Evolutionary conservation across 1,140 invertebrate species (phyloP).

Genomic region (Thaumatotibia leucotreta): DNA sequence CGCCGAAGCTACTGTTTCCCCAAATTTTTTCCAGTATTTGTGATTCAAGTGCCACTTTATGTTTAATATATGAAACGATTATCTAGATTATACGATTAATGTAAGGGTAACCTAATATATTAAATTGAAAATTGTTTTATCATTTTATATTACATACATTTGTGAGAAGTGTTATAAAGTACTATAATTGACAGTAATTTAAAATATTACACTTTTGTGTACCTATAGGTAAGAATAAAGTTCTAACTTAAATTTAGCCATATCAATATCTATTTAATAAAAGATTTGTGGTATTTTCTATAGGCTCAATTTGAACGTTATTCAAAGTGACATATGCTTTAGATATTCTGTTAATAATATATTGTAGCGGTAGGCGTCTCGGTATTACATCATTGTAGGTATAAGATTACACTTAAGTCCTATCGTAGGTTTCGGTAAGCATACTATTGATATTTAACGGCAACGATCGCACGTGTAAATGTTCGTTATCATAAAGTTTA

Average conservation of each 20-base stretch:
- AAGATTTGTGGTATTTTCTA: slow-evolving; percentile 77
- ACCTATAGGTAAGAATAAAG: slow-evolving; percentile 71
- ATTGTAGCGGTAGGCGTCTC: slow-evolving; percentile 69
- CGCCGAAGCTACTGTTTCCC: slow-evolving; percentile 70
- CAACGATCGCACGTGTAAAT: slow-evolving; percentile 73
- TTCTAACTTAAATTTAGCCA: slow-evolving; percentile 78
- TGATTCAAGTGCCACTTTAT: slow-evolving; percentile 79
- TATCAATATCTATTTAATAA: slow-evolving; percentile 77
- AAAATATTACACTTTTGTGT: slow-evolving; percentile 77
- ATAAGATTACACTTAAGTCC: slow-evolving; percentile 64
- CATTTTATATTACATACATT: slow-evolving; percentile 78
- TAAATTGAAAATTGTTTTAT: slow-evolving; percentile 78
- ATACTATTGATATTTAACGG: slow-evolving; percentile 69
- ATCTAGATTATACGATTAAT: slow-evolving; percentile 78
- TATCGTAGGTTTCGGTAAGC: slow-evolving; percentile 61
- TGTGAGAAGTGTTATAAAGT: slow-evolving; percentile 75
- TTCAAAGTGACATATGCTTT: slow-evolving; percentile 77
- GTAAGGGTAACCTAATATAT: slow-evolving; percentile 77
- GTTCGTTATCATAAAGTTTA: slow-evolving; percentile 73
- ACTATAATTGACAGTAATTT: slow-evolving; percentile 75
- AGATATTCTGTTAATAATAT: slow-evolving; percentile 76
- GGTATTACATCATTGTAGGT: slow-evolving; percentile 70
- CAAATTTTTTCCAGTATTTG: slow-evolving; percentile 79
- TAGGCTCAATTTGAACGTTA: slow-evolving; percentile 77
- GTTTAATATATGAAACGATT: slow-evolving; percentile 79